Percentiles rank a stretch among this genome's conserved stretches.
These are phyloP conservation scores for Arctopsyche grandis DNA, from an alignment of 1,140 invertebrate genomes.

Conservation along the genomic window DNA sequence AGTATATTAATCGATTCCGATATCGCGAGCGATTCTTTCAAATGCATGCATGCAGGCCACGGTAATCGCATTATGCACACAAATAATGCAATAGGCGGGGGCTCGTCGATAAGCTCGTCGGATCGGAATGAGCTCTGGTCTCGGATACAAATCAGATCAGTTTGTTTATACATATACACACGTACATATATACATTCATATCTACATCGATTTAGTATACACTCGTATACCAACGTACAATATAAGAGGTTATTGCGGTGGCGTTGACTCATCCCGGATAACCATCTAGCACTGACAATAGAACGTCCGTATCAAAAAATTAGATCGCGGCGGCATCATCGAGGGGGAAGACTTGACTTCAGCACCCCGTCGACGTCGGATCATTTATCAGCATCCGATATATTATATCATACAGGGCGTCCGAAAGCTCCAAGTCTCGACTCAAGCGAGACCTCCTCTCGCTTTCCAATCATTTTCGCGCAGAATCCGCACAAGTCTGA, in stretches of 20 bases:
- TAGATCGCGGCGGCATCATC: conserved; percentile 41
- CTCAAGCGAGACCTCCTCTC: too few species aligned
- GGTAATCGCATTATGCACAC: too few species aligned
- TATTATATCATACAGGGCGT: neutral
- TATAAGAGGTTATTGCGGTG: conserved; percentile 43
- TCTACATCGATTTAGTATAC: too few species aligned
- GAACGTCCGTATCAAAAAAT: conserved; percentile 52
- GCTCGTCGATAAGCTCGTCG: too few species aligned
- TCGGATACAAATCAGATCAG: neutral
- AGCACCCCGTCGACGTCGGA: conserved; percentile 21
- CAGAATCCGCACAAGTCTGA: neutral
- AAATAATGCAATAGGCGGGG: too few species aligned
- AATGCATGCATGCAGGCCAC: too few species aligned
- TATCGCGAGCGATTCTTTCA: too few species aligned
- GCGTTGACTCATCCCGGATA: conserved; percentile 53
- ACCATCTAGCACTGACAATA: conserved; percentile 46
- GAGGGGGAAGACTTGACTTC: conserved; percentile 14
- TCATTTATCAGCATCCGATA: conserved; percentile 33
- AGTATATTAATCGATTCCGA: too few species aligned
- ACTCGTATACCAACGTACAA: too few species aligned
- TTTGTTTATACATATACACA: neutral
- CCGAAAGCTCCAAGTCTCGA: too few species aligned
- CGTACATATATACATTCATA: neutral
- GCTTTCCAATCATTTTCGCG: too few species aligned
- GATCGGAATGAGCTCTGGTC: neutral